A percentile compares a stretch with the other conserved stretches of the same genome.
Evolutionary conservation across 2,113 vertebrate genomes (phyloP).

Genomic region (Ammodramus savannarum): DNA sequence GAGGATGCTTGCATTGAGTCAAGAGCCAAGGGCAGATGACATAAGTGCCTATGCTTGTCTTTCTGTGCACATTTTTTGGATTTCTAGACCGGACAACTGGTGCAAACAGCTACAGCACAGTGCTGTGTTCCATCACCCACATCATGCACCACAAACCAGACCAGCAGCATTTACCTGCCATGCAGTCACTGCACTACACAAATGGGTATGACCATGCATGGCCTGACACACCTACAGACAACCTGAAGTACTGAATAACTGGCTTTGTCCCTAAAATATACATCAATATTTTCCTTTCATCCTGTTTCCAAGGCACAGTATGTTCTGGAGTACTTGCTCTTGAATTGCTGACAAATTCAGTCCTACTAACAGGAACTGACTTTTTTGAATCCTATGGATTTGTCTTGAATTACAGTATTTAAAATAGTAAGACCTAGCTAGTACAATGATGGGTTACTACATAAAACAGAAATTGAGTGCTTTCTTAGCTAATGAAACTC

Average conservation of each 20-base stretch:
- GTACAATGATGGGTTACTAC: background rate
- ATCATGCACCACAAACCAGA: rapidly evolving
- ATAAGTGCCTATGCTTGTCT: background rate
- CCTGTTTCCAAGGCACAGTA: background rate
- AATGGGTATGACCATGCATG: background rate
- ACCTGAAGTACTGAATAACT: background rate
- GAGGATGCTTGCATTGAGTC: background rate
- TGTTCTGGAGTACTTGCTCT: background rate
- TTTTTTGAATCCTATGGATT: background rate
- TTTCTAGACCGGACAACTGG: background rate
- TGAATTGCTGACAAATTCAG: background rate
- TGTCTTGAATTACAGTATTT: background rate
- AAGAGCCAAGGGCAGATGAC: background rate
- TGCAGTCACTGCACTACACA: rapidly evolving
- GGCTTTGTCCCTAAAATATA: background rate
- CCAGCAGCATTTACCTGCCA: background rate
- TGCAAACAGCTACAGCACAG: background rate
- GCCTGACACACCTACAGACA: background rate
- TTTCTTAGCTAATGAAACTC: background rate
- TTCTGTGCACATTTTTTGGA: background rate
- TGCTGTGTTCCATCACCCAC: background rate
- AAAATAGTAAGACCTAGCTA: background rate
- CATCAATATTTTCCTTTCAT: background rate
- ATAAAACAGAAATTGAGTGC: background rate
- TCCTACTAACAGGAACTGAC: background rate